phyloP scores from a whole-genome alignment of 2,797 vertebrate genomes.

The Cephalopachus bancanus region DNA sequence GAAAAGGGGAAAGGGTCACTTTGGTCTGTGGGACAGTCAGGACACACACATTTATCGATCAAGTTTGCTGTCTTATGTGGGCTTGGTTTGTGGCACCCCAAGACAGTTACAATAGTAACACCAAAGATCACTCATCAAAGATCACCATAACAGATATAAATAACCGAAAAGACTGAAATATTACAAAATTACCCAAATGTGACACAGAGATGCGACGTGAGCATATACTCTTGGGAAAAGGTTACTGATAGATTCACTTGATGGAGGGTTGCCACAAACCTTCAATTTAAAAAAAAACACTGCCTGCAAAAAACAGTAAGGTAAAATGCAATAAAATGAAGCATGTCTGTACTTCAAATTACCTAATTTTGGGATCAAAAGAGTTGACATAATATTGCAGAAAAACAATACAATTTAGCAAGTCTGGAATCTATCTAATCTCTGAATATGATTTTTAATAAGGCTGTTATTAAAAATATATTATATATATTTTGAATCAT shows the following conservation, averaged over 20 bases:
- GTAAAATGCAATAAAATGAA: background rate
- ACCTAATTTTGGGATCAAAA: background rate
- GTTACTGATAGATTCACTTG: background rate
- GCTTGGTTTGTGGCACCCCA: background rate
- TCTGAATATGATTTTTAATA: constrained; percentile 33
- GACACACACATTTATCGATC: background rate
- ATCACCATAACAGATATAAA: background rate
- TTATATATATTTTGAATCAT: background rate
- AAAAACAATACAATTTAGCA: background rate
- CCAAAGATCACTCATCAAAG: background rate
- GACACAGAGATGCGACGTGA: background rate
- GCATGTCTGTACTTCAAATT: background rate
- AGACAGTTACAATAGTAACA: background rate
- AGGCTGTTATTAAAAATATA: background rate
- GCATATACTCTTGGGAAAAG: background rate
- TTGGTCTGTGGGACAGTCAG: background rate
- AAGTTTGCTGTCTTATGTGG: background rate
- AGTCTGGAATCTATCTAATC: background rate
- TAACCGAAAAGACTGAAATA: background rate
- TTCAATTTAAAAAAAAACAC: background rate
- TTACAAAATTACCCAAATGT: background rate
- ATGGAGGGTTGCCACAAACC: background rate
- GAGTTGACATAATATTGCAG: background rate
- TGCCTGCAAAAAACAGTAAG: background rate
- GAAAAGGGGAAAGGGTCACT: background rate